Evolutionary conservation across 2,888 invertebrate genomes (phyloP).

Genomic region (Prenolepis imparis): DNA sequence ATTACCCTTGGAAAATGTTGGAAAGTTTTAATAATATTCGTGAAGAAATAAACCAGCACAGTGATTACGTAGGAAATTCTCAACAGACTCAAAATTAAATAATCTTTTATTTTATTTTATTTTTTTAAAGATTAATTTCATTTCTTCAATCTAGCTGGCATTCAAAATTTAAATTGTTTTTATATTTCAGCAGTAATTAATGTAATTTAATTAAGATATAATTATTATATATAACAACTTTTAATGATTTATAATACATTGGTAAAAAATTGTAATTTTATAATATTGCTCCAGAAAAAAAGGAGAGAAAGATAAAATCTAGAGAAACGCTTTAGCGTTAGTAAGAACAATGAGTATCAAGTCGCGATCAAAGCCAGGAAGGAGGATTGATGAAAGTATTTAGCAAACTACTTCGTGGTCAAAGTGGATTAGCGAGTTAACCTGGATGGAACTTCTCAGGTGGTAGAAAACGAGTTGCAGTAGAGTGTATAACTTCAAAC

Average conservation of each 20-base stretch:
- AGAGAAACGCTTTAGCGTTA: conserved; percentile 31
- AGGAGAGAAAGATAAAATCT: conserved; percentile 4
- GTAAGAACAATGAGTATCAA: conserved; percentile 57
- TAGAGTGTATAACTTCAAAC: conserved; percentile 61
- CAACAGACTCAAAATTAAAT: conserved; percentile 43
- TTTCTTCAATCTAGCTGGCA: not conserved
- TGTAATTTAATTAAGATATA: not conserved
- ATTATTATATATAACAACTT: not conserved
- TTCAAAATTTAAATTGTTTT: conserved; percentile 1
- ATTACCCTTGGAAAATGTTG: conserved; percentile 48
- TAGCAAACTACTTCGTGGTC: conserved; percentile 65
- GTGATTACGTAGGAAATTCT: conserved; percentile 32
- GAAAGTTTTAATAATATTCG: conserved; percentile 53
- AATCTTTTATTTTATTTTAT: conserved; percentile 30
- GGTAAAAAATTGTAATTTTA: not conserved
- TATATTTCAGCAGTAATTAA: not conserved
- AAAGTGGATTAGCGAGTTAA: conserved; percentile 71
- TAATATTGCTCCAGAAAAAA: not conserved
- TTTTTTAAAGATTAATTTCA: conserved; percentile 3
- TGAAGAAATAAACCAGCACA: conserved; percentile 52
- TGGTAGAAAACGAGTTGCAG: conserved; percentile 46
- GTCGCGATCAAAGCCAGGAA: conserved; percentile 59
- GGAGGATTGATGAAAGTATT: conserved; percentile 66
- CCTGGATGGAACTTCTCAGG: conserved; percentile 57
- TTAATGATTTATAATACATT: not conserved